Evolutionary conservation across 2,113 vertebrate genomes (phyloP).

Genomic region (Oriolus oriolus): DNA sequence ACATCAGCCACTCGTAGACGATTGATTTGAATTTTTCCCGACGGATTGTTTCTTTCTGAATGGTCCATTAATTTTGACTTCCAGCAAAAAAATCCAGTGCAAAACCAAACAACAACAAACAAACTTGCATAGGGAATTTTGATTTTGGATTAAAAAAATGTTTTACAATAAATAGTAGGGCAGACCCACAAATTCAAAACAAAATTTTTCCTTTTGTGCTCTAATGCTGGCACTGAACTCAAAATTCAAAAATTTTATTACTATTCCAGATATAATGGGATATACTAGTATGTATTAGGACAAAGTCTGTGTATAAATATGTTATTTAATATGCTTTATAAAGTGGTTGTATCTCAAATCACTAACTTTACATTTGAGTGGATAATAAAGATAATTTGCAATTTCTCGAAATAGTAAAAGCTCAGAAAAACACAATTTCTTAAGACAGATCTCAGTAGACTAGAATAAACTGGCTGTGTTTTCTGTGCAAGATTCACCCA

Average conservation of each 20-base stretch:
- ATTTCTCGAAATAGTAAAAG: not conserved
- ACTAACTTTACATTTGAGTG: not conserved
- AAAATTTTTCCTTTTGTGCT: no score
- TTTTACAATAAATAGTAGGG: not conserved
- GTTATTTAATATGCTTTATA: not conserved
- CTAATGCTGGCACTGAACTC: no score
- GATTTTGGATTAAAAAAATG: not conserved
- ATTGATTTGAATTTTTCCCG: not conserved
- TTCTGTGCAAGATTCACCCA: not conserved
- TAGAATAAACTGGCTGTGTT: not conserved
- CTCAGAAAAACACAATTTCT: not conserved
- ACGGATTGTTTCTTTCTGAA: not conserved
- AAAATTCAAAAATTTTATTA: no score
- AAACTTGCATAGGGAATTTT: not conserved
- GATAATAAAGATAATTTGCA: not conserved
- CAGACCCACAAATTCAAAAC: not conserved
- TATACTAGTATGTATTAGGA: not conserved
- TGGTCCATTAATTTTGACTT: not conserved
- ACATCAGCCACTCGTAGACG: not conserved
- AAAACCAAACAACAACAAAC: not conserved
- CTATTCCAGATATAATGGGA: not conserved
- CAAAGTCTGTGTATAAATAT: not conserved
- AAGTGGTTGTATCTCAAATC: not conserved
- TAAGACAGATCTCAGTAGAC: not conserved
- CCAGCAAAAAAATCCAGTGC: not conserved